Conservation (phyloP, 2,888 invertebrate species). For the Melanargia galathea region DNA sequence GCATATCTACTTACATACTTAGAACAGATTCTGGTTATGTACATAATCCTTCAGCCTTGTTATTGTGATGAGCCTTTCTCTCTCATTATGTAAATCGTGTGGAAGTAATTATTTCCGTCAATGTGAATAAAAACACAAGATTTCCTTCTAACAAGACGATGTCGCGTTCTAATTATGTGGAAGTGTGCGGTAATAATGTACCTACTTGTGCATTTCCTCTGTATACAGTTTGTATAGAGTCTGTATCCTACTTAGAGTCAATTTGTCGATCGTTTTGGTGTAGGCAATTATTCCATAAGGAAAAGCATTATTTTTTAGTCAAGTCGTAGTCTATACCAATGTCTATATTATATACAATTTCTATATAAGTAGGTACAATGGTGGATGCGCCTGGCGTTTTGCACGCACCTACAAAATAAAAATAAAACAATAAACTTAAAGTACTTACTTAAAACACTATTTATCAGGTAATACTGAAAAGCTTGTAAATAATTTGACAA, state of each 20-base stretch:
- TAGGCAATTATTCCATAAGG: background rate
- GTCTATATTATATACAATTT: too few species aligned
- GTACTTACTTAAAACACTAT: too few species aligned
- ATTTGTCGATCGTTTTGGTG: background rate
- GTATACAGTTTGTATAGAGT: background rate
- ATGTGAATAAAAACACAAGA: background rate
- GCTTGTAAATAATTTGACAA: too few species aligned
- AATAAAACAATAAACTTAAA: too few species aligned
- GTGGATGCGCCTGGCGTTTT: too few species aligned
- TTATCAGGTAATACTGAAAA: too few species aligned
- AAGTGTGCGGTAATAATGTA: constrained; percentile 3
- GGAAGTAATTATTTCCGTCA: constrained; percentile 2
- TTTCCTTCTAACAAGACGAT: background rate
- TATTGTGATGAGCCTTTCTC: background rate
- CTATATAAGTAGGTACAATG: too few species aligned
- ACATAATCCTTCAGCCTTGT: background rate
- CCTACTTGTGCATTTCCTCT: constrained; percentile 13
- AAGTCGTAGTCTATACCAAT: too few species aligned
- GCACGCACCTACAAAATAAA: too few species aligned
- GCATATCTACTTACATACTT: too few species aligned
- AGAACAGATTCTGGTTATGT: too few species aligned
- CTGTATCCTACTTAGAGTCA: constrained; percentile 7
- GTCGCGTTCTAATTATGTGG: constrained; percentile 8
- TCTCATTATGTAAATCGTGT: constrained; percentile 1
- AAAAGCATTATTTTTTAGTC: too few species aligned